Evolutionary conservation across 2,888 invertebrate genomes (phyloP), one percentile per base, ranked within the genome.

Genomic region (Epistrophe eligans): DNA sequence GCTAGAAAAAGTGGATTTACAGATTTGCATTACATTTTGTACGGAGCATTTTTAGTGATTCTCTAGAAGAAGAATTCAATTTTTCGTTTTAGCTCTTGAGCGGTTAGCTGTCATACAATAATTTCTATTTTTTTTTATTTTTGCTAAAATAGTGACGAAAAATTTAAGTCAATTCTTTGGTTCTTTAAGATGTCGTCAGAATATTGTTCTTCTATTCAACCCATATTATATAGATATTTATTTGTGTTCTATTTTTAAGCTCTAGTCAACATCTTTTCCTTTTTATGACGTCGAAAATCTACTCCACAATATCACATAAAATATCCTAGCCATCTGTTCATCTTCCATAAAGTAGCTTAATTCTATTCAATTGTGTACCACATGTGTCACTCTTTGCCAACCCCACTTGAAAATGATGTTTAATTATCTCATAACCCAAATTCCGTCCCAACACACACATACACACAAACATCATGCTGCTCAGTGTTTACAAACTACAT

Each of bases 371-470:
- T 43, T 70, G 73, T 67, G 28, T 52, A 62, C 48, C 81, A 85
- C 76, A 77, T 85, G 77, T 85, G 85, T 76, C 81, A 73, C 45
- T 64, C 11, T 52, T 62, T 70, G 52, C 28, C 48, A 77, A 52
- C 71, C 73, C 50, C 77, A 64, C 81, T 74, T 66, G 70, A 74
- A 70, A 74, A 81, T 71, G 43, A 85, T 74, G 85, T 85, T 85
- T 85, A 85, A 85, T 81, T 85, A 85, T 85, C 74, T 81, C 85
- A 74, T 85, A 85, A 81, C 81, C 85, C 43, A 71, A 81, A 85
- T 79, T 71, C 74, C 70, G 6, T 43, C 40, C 62, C n/a, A 38
- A 60, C 10, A 13, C 8, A 60, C 4, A 19, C 24, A 62, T 9
- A 62, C n/a, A 10, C 8, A 55, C 38, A 60, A 19, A 38, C 10